Base-by-base conservation (phyloP, 2,888 invertebrate species). In the Volucella inanis region DNA sequence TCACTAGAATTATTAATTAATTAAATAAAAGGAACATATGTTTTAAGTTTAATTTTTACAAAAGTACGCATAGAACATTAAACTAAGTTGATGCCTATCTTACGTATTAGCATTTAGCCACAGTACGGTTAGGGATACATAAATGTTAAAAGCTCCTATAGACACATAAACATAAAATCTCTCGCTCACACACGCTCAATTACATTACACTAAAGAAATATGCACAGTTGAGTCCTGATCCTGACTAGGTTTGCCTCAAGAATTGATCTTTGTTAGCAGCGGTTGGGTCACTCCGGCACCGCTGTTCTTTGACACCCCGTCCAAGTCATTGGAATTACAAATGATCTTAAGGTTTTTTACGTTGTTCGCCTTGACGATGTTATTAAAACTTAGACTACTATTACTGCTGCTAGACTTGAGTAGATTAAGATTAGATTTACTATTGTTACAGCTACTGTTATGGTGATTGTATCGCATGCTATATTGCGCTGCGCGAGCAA, bases 261-360 rank as follows among this genome's bases (percentile, higher is more conserved):
- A 89, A 88, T 91, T 91, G 59, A 91, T 91, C 88, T 90, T 90
- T 39, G 90, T 89, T 87, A 92, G 78, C 57, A 92, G 88, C 31
- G 92, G 92, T 79, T 92, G 92, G 11, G 90, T 90, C 1, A 90
- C 90, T 54, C 88, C 88, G 75, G 87, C 87, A 31, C 86, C 87
- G 57, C 87, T 82, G 45, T 88, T 87, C 74, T 54, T 55, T 71
- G 55, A 79, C 38, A 76, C 72, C 50, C 65, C 67, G 18, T 84
- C 79, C 50, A 72, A 38, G 11, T 72, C 78, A 43, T 57, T 67
- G 55, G 52, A 31, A 68, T 89, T 90, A 87, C 90, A 88, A 8
- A 89, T 87, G 18, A 89, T 88, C 83, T 91, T 90, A 65, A 90
- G 89, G 88, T 91, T 91, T 87, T 90, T 90, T 74, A 90, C 88